Base-by-base conservation (phyloP, 2,888 invertebrate species). In the Diadromus collaris region DNA sequence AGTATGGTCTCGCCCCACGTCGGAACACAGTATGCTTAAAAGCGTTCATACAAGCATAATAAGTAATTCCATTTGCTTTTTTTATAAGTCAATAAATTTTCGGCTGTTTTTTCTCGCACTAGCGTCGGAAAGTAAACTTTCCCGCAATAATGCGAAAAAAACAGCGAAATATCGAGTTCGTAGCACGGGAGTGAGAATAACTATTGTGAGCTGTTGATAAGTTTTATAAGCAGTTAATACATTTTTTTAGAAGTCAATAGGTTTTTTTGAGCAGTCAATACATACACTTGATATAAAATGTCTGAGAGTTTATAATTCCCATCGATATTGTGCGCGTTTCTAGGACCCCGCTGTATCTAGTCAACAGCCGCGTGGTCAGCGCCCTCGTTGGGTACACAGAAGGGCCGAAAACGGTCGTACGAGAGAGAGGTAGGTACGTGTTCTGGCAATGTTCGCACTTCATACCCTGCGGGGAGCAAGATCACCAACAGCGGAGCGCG, bases 401-500 rank as follows among this genome's bases (percentile, higher is more conserved):
- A 51, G 51, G 24, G 51, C 51, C 51, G 24, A 21, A 10, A 51
- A 51, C 13, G 51, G 51, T 51, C 51, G 51, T 51, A 51, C 51
- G 10, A n/a, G n/a, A n/a, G n/a, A n/a, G 51, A 24, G 51, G 51
- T 51, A 24, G 51, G 24, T 51, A 51, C 51, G 51, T 21, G 51
- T 51, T 51, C 24, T 10, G 51, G 2, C 51, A 51, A 9, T 51
- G 51, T 51, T 51, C 51, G 51, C 51, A 51, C 51, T 51, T 24
- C 24, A 24, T 51, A 24, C 10, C 51, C 51, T 51, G 34, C 72
- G 32, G 29, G 44, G 34, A n/a, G 51, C 34, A 27, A 72, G 46
- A 72, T 72, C 72, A 72, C 61, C 72, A 64, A 65, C 68, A 32
- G 68, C 54, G 68, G 32, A 24, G 56, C 21, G 51, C 51, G 51